Percentiles rank a stretch among this genome's conserved stretches.
Evolutionary conservation across 2,797 vertebrate genomes (phyloP).

Genomic region (Pogoniulus pusillus): DNA sequence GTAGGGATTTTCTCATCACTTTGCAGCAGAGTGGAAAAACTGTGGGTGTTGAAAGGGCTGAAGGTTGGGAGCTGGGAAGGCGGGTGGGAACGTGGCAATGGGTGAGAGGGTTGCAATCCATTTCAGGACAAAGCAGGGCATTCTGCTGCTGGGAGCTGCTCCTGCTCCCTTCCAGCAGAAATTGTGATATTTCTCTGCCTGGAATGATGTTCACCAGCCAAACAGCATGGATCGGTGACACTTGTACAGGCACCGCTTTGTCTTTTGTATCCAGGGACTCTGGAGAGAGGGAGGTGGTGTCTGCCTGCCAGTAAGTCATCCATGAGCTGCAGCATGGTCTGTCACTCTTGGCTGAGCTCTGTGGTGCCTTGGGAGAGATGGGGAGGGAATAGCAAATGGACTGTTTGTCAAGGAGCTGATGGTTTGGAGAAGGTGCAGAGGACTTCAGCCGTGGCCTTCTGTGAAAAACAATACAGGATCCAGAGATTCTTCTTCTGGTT

Average conservation of each 20-base stretch:
- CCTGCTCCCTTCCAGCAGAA: constrained; percentile 21
- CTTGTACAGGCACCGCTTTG: constrained; percentile 46
- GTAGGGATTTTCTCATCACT: constrained; percentile 34
- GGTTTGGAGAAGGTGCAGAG: neutral
- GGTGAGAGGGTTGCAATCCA: neutral
- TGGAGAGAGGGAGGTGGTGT: neutral
- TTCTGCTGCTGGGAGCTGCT: constrained; percentile 47
- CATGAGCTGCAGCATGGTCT: neutral
- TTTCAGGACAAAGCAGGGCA: constrained; percentile 49
- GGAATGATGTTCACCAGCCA: neutral
- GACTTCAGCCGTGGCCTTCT: neutral
- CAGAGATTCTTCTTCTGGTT: neutral
- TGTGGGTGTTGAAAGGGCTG: constrained; percentile 60
- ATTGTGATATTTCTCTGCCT: neutral
- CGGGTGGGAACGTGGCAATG: constrained; percentile 7
- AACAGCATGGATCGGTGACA: neutral
- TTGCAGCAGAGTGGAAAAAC: constrained; percentile 23
- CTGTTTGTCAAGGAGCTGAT: neutral
- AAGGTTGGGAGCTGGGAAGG: constrained; percentile 25
- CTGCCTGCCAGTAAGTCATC: neutral
- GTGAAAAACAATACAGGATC: neutral
- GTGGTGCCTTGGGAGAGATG: neutral
- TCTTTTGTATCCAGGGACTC: neutral
- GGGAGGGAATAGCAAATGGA: neutral
- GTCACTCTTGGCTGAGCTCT: neutral